Evolutionary conservation across 2,888 invertebrate species (phyloP).

Genomic region (Pollenia amentaria): DNA sequence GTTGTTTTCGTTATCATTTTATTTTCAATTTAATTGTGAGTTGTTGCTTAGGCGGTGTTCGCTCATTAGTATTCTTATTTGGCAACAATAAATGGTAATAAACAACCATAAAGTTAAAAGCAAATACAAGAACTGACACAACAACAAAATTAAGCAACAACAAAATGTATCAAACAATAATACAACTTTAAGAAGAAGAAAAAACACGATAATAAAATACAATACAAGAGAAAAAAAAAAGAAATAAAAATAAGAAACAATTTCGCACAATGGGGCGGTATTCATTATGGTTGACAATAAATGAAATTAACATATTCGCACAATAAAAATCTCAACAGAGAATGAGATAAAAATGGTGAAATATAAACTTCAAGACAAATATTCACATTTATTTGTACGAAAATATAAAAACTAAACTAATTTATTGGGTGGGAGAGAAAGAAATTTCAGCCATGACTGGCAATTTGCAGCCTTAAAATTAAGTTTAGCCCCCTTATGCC

Average conservation of each 20-base stretch:
- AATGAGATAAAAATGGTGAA: not conserved
- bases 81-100: constrained; percentile 60
- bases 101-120: constrained; percentile 54
- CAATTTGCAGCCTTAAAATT: too few species aligned
- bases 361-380: not conserved
- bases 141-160: constrained; percentile 19
- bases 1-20: constrained; percentile 3
- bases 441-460: too few species aligned
- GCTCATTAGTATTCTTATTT: constrained; percentile 58
- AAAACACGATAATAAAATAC: not conserved
- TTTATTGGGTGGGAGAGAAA: not conserved
- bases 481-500: too few species aligned
- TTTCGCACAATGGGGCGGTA: constrained; percentile 40
- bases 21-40: not conserved
- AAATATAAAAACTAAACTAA: not conserved
- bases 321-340: constrained; percentile 49
- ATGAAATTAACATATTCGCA: constrained; percentile 65
- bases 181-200: not conserved
- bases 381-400: too few species aligned
- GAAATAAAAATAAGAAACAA: constrained; percentile 11
- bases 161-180: not conserved
- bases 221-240: not conserved
- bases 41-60: constrained; percentile 14
- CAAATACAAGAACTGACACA: not conserved
- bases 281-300: constrained; percentile 58